Conservation (phyloP, 2,888 invertebrate species). For the Trypoxylon attenuatum region DNA sequence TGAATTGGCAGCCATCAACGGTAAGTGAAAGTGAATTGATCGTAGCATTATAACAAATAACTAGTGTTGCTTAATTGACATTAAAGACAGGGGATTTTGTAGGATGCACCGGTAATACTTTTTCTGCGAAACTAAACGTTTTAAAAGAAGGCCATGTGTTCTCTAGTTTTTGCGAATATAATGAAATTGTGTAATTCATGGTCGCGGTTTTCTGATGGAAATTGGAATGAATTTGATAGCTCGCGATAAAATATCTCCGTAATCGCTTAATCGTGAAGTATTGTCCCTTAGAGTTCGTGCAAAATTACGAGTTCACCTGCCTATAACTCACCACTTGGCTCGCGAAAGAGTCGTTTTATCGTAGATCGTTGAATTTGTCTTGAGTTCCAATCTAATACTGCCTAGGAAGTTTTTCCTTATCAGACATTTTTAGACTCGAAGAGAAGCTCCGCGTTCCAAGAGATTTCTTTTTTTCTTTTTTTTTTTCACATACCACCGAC, state of each 20-base stretch:
- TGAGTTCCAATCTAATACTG: not conserved
- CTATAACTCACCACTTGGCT: slow-evolving; percentile 9
- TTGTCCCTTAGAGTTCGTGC: slow-evolving; percentile 13
- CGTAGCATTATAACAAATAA: no score
- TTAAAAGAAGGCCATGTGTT: no score
- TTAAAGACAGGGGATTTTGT: no score
- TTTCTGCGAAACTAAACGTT: no score
- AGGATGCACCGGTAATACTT: no score
- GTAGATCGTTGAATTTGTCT: slow-evolving; percentile 2
- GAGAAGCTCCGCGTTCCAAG: not conserved
- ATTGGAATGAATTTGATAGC: slow-evolving; percentile 16
- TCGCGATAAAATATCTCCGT: slow-evolving; percentile 14
- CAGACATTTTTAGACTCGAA: not conserved
- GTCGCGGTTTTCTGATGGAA: not conserved
- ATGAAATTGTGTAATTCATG: no score
- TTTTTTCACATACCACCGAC: no score
- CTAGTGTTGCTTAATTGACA: no score
- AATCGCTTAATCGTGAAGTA: slow-evolving; percentile 26
- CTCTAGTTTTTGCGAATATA: no score
- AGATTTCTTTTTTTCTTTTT: not conserved
- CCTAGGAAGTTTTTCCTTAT: not conserved
- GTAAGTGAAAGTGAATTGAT: no score
- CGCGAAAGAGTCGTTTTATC: not conserved
- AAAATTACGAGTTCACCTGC: slow-evolving; percentile 12
- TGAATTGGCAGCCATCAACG: no score